These are phyloP conservation scores for Pseudonaja textilis DNA, from an alignment of 2,113 vertebrate genomes.

Conservation along the genomic window DNA sequence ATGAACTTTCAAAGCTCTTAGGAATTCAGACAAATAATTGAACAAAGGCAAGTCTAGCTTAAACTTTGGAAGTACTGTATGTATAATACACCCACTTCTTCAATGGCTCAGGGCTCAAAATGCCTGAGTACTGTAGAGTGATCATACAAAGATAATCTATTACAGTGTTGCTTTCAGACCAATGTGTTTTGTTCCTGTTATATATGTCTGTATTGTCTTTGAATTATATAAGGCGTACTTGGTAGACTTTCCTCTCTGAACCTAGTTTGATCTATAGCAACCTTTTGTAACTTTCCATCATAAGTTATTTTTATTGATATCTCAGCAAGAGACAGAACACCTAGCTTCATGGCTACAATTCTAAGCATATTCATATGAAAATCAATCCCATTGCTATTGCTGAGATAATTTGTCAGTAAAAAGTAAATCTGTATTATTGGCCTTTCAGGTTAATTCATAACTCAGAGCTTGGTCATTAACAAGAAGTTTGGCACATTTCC, in stretches of 20 bases:
- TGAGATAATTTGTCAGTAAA: not conserved
- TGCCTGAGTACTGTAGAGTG: not conserved
- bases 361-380: not conserved
- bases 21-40: not conserved
- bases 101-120: not conserved
- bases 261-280: not conserved
- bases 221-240: not conserved
- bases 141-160: not conserved
- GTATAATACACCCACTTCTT: not conserved
- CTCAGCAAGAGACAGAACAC: not conserved
- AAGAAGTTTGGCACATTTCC: conserved; percentile 10
- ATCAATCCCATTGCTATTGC: not conserved
- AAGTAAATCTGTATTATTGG: not conserved
- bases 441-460: not conserved
- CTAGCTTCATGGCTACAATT: not conserved
- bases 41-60: not conserved
- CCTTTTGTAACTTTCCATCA: not conserved
- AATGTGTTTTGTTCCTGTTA: not conserved
- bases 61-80: not conserved
- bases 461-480: not conserved
- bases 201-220: not conserved
- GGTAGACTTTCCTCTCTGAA: not conserved
- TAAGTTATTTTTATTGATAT: not conserved
- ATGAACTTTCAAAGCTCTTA: not conserved
- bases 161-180: not conserved